Percentiles rank a stretch among this genome's conserved stretches.
These are phyloP conservation scores for Ivindomyrus marchei DNA, from an alignment of 2,113 vertebrate species.

Conservation along the genomic window DNA sequence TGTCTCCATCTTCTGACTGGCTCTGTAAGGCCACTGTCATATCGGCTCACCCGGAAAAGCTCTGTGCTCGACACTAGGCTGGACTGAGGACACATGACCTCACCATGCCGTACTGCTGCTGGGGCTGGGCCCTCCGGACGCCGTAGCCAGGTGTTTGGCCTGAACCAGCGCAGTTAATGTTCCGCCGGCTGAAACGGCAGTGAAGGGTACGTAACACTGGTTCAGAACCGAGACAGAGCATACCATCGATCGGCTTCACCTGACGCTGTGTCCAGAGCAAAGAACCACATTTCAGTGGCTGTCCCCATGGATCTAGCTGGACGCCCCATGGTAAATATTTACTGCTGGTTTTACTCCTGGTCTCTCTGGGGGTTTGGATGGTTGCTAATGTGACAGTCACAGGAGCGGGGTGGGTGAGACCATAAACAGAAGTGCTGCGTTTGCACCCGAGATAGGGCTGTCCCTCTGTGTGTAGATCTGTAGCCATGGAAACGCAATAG, in stretches of 20 bases:
- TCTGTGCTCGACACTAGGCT: not conserved
- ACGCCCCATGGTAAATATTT: not conserved
- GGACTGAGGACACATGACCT: not conserved
- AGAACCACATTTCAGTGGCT: not conserved
- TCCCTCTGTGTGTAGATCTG: not conserved
- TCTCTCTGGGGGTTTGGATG: not conserved
- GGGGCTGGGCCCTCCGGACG: not conserved
- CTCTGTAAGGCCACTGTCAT: not conserved
- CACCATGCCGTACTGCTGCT: not conserved
- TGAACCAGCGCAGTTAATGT: not conserved
- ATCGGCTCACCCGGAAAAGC: not conserved
- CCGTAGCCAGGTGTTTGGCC: not conserved
- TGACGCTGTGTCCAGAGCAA: not conserved
- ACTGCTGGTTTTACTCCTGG: not conserved
- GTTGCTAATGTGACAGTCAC: not conserved
- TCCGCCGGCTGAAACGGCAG: not conserved
- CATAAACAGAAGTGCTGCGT: not conserved
- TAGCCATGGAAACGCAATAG: not conserved
- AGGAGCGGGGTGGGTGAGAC: not conserved
- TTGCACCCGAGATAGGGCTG: not conserved
- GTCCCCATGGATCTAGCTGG: not conserved
- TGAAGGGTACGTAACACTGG: not conserved
- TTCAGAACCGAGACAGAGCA: not conserved
- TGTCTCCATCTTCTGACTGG: not conserved
- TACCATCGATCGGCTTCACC: not conserved